phyloP scores from a whole-genome alignment of 1,140 invertebrate genomes.

The Drosophila lowei region DNA sequence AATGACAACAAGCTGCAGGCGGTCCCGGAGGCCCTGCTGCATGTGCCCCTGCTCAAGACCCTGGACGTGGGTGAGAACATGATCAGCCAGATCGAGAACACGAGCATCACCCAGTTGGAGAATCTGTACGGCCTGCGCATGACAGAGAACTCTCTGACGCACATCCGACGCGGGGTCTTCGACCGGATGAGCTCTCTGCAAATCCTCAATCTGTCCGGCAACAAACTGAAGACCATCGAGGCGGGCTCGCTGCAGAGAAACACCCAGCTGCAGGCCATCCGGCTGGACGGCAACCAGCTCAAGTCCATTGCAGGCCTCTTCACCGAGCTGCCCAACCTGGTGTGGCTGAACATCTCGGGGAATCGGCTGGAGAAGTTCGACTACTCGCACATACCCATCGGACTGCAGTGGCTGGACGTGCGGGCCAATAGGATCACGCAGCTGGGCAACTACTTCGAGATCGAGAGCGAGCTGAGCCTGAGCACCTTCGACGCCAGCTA shows the following conservation, averaged over 20 bases:
- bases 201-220: slow-evolving; percentile 94
- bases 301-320: slow-evolving; percentile 93
- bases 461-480: slow-evolving; percentile 91
- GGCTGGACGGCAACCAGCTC: slow-evolving; percentile 94
- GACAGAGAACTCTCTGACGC: slow-evolving; percentile 94
- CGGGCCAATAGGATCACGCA: slow-evolving; percentile 93
- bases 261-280: slow-evolving; percentile 92
- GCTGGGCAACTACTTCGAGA: slow-evolving; percentile 95
- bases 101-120: slow-evolving; percentile 91
- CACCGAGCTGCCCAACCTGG: slow-evolving; percentile 92
- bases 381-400: slow-evolving; percentile 94
- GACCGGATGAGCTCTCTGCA: slow-evolving; percentile 92
- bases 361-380: slow-evolving; percentile 95
- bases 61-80: slow-evolving; percentile 95
- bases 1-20: slow-evolving; percentile 92
- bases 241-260: slow-evolving; percentile 93
- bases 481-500: slow-evolving; percentile 93
- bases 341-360: slow-evolving; percentile 96
- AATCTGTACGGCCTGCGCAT: slow-evolving; percentile 91
- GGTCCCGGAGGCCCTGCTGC: slow-evolving; percentile 92
- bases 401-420: slow-evolving; percentile 95
- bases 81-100: slow-evolving; percentile 91
- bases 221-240: slow-evolving; percentile 93
- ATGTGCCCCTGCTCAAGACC: slow-evolving; percentile 91
- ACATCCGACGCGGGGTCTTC: slow-evolving; percentile 92